Percentiles rank a stretch among this genome's conserved stretches.
These are phyloP conservation scores for Oceanodroma tethys DNA, from an alignment of 2,113 vertebrate species.

Conservation along the genomic window DNA sequence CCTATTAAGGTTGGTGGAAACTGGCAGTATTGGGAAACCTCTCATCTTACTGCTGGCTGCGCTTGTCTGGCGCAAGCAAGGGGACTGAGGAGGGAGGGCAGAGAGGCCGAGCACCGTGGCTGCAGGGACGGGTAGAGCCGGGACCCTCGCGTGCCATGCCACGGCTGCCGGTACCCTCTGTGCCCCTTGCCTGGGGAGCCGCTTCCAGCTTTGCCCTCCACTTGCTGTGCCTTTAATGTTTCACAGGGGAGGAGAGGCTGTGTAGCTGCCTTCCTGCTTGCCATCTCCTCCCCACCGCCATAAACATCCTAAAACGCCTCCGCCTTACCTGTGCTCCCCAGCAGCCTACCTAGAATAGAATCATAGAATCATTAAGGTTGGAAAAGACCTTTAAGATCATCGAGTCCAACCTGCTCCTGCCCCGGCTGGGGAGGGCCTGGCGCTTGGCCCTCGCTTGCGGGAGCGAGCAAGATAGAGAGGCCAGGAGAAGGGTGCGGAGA, in stretches of 20 bases:
- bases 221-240: background rate
- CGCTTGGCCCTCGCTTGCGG: rapidly evolving
- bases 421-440: no score
- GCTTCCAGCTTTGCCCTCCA: background rate
- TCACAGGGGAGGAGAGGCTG: background rate
- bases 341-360: background rate
- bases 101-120: background rate
- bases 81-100: background rate
- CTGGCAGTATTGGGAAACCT: slow-evolving; percentile 9
- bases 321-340: background rate
- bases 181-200: background rate
- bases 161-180: rapidly evolving
- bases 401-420: no score
- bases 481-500: background rate
- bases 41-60: slow-evolving; percentile 37
- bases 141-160: rapidly evolving
- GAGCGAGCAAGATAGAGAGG: background rate
- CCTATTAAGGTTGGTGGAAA: no score
- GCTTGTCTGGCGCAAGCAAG: background rate
- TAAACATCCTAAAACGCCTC: background rate
- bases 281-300: background rate
- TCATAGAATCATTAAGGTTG: no score
- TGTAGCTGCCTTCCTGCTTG: background rate
- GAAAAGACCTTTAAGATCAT: no score
- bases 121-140: rapidly evolving